Base-by-base conservation (phyloP, 2,888 invertebrate species). In the Heliconius charithonia region DNA sequence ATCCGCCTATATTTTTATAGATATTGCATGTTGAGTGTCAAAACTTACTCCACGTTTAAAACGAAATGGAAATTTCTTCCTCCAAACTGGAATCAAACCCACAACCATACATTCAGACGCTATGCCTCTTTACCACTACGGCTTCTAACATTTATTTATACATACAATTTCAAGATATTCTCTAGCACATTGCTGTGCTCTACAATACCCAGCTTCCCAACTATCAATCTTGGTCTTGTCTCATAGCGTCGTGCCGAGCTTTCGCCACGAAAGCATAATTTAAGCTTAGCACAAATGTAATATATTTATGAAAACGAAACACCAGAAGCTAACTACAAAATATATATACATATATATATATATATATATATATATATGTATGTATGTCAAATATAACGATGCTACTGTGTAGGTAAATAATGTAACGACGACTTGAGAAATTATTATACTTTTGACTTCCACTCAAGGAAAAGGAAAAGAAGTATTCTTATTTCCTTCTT, bases 191-290 rank as follows among this genome's bases (percentile, higher is more conserved):
- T n/a, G 32, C 59, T 59, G 3, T 72, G n/a, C 13, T 25, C 16
- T 59, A 59, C 72, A n/a, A 13, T 10, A 72, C 71, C 51, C 71
- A 32, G 72, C 29, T 32, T 25, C 45, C 63, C 29, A 63, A 74
- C 74, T 74, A 74, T 74, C 65, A 74, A 74, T 74, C 74, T 74
- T 74, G 65, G 45, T 10, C 27, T 32, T 32, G 74, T 74, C 74
- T 74, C 74, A 45, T 41, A 74, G 63, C 63, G 41, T 27, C 25
- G 62, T 37, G n/a, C 29, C 80, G 72, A 41, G 78, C 25, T 72
- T 71, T 67, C 75, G 67, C 80, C 67, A 29, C 29, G 29, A 71
- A 73, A 51, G 80, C 75, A 80, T 80, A 78, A 66, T 75, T 80
- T 78, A 72, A 75, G 78, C 75, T 78, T 78, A 75, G 7, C 51